Conservation (phyloP, 2,888 invertebrate genomes). For the Eumerus sabulonum region DNA sequence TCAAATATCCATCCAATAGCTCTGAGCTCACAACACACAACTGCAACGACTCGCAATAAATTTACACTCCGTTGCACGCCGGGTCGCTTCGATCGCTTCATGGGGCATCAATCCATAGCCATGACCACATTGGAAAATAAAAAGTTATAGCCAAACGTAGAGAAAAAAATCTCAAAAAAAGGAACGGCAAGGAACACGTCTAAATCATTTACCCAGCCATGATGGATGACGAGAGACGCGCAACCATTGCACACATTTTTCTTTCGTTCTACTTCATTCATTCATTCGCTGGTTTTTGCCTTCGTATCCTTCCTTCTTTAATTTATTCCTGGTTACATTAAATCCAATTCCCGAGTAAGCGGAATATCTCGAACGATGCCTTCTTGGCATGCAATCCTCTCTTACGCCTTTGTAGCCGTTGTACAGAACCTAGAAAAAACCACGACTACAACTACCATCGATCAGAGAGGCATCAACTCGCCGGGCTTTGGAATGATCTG, state of each 20-base stretch:
- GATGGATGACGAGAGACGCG: conserved; percentile 30
- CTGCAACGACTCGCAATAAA: conserved; percentile 27
- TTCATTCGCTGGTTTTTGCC: conserved; percentile 13
- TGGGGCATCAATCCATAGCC: neutral
- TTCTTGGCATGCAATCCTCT: conserved; percentile 41
- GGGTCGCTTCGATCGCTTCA: neutral
- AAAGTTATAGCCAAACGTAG: neutral
- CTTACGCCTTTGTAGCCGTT: conserved; percentile 12
- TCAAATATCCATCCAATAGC: too few species aligned
- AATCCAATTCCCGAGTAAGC: conserved; percentile 38
- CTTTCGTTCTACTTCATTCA: conserved; percentile 9
- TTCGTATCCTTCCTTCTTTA: too few species aligned
- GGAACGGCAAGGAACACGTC: conserved; percentile 25
- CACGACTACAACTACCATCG: conserved; percentile 26
- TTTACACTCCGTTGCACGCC: conserved; percentile 4
- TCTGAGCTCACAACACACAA: conserved; percentile 9
- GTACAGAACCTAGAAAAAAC: too few species aligned
- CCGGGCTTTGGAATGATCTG: conserved; percentile 36
- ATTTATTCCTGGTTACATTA: conserved; percentile 38
- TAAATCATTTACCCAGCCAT: conserved; percentile 27
- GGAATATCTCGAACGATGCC: conserved; percentile 35
- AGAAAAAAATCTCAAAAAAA: conserved; percentile 19
- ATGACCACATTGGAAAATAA: conserved; percentile 15
- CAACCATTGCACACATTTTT: neutral
- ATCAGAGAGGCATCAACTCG: conserved; percentile 27